A percentile compares a stretch with the other conserved stretches of the same genome.
These are phyloP conservation scores for Drosophila punjabiensis DNA, from an alignment of 1,140 invertebrate species.

Conservation along the genomic window DNA sequence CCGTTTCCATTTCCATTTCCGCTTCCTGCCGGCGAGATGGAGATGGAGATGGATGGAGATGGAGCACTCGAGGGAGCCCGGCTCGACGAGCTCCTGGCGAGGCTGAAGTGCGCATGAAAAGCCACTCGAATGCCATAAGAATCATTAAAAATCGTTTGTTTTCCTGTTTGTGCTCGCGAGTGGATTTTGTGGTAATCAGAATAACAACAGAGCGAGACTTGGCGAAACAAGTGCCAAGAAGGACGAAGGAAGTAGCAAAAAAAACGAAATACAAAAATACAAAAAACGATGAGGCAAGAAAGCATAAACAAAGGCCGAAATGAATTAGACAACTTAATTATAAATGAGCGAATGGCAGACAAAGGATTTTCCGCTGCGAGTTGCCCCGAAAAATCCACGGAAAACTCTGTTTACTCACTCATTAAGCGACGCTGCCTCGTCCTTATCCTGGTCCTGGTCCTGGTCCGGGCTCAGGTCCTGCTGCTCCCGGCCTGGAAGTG, in stretches of 20 bases:
- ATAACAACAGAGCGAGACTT: slow-evolving; percentile 56
- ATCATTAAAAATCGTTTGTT: slow-evolving; percentile 80
- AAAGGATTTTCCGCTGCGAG: slow-evolving; percentile 71
- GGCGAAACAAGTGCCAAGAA: slow-evolving; percentile 57
- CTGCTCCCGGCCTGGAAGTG: background rate
- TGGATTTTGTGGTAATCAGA: slow-evolving; percentile 79
- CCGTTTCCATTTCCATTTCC: slow-evolving; percentile 76
- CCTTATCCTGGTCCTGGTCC: background rate
- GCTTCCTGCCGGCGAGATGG: slow-evolving; percentile 33
- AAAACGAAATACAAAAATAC: slow-evolving; percentile 6
- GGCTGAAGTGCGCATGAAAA: slow-evolving; percentile 78
- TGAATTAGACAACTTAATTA: slow-evolving; percentile 85
- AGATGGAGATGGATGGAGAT: background rate
- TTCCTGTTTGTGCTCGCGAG: slow-evolving; percentile 55
- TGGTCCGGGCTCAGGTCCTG: slow-evolving; percentile 1
- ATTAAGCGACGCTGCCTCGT: slow-evolving; percentile 52
- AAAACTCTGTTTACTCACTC: slow-evolving; percentile 75
- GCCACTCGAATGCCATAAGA: slow-evolving; percentile 81
- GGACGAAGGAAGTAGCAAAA: background rate
- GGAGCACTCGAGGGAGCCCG: slow-evolving; percentile 23
- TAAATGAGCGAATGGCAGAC: slow-evolving; percentile 76
- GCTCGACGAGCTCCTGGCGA: slow-evolving; percentile 20
- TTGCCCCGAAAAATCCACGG: slow-evolving; percentile 49
- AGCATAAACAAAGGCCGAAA: slow-evolving; percentile 73
- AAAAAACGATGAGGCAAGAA: slow-evolving; percentile 31